Conservation (phyloP, 2,797 vertebrate genomes). For the Staurois parvus region DNA sequence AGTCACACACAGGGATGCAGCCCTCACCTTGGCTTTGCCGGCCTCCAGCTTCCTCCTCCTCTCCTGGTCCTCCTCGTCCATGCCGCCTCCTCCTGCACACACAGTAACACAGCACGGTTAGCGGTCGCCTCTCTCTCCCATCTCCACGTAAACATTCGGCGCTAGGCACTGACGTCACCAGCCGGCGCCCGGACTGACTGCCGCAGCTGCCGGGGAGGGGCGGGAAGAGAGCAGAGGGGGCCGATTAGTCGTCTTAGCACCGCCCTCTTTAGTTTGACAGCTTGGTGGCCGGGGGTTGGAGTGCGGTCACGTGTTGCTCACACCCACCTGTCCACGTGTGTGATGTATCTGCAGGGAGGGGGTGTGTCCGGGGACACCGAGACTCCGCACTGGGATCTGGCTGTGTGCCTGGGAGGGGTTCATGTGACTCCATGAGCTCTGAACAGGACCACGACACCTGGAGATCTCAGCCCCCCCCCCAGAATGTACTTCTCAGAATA, state of each 20-base stretch:
- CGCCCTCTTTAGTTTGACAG: neutral
- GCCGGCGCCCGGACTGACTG: slow-evolving; percentile 13
- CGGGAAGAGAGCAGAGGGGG: neutral
- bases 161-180: slow-evolving; percentile 50
- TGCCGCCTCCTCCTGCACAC: slow-evolving; percentile 12
- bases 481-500: too few species aligned
- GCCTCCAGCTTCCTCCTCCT: slow-evolving; percentile 92
- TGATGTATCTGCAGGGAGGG: too few species aligned
- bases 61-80: slow-evolving; percentile 88
- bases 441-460: too few species aligned
- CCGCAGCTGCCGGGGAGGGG: neutral
- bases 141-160: slow-evolving; percentile 62
- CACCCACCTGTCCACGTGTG: too few species aligned
- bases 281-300: too few species aligned
- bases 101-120: slow-evolving; percentile 50
- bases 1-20: neutral
- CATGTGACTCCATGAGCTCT: too few species aligned
- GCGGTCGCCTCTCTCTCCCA: slow-evolving; percentile 40
- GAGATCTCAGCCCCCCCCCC: too few species aligned
- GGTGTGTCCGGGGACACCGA: too few species aligned
- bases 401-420: too few species aligned
- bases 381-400: too few species aligned
- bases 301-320: too few species aligned
- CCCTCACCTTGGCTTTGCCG: slow-evolving; percentile 92
- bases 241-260: neutral